Base-by-base conservation (phyloP, 1,140 invertebrate species). In the Zaprionus lachaisei region DNA sequence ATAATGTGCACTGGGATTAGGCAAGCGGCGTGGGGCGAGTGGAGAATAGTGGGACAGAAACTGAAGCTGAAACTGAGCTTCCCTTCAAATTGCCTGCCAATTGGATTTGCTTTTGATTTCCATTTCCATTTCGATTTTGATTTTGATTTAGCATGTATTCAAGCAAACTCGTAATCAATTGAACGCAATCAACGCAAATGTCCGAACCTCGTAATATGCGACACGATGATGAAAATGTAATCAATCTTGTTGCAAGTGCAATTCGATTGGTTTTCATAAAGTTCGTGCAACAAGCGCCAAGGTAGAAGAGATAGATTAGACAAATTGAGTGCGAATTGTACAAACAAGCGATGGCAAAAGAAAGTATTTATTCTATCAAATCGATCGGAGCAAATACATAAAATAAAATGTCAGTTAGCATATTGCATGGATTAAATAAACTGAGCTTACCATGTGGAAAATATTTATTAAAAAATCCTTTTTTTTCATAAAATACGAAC, bases 101-200 rank as follows among this genome's bases (percentile, higher is more conserved):
- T 77, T 77, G 54, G 69, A 77, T 80, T 86, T 72, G 12, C 26
- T 67, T 74, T 71, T 63, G 60, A 81, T 84, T 72, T 69, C 22
- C 17, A 22, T 51, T 51, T 22, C 11, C 2, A 20, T 20, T 51
- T n/a, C 2, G 47, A 51, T 51, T 51, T 24, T 14, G 47, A 51
- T 51, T 51, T 14, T 70, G 67, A 83, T 87, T 77, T 71, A 63
- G 77, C 62, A 69, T 80, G 63, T 37, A 80, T 81, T 77, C 74
- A 77, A 67, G 56, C 62, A n/a, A 5, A 7, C 22, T 4, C 58
- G 14, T 69, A 68, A 72, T 84, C 75, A 81, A 85, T 86, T 79
- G 76, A 79, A 24, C 58, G 76, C 76, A 85, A 86, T 82, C 83
- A 86, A 67, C 67, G 49, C 31, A 74, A 78, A 64, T 64, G 44